A percentile compares a stretch with the other conserved stretches of the same genome.
These are phyloP conservation scores for Turnix velox DNA, from an alignment of 2,113 vertebrate genomes.

Conservation along the genomic window DNA sequence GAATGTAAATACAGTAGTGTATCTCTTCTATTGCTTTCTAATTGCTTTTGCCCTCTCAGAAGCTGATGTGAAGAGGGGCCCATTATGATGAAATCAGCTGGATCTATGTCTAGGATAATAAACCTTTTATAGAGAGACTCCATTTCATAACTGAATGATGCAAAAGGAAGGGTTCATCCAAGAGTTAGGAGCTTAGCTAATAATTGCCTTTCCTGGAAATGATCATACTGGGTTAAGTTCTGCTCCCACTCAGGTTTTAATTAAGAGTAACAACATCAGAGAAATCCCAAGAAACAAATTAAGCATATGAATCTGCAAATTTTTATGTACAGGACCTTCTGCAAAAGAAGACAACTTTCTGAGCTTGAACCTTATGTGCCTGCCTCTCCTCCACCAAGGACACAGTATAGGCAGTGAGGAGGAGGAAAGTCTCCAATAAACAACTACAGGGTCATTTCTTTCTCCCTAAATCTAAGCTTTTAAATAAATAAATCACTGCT, in stretches of 20 bases:
- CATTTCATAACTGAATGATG: neutral
- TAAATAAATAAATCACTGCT: neutral
- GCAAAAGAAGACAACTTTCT: neutral
- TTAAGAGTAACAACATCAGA: neutral
- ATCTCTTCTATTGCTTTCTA: slow-evolving; percentile 34
- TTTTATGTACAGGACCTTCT: neutral
- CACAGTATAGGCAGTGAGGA: neutral
- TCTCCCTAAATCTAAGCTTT: neutral
- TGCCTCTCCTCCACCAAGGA: neutral
- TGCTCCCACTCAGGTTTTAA: neutral
- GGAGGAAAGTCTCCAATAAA: neutral
- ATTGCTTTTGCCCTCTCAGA: slow-evolving; percentile 35
- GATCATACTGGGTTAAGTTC: neutral
- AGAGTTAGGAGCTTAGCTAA: neutral
- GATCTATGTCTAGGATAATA: neutral
- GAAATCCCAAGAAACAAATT: neutral
- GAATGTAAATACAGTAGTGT: slow-evolving; percentile 8
- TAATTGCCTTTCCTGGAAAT: neutral
- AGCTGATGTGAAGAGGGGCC: neutral
- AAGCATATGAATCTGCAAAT: neutral
- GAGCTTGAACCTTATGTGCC: neutral
- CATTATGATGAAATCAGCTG: neutral
- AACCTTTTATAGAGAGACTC: neutral
- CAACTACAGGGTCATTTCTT: neutral
- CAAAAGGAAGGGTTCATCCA: slow-evolving; percentile 29